Conservation (phyloP, 2,888 invertebrate species). For the Ctena decussata region DNA sequence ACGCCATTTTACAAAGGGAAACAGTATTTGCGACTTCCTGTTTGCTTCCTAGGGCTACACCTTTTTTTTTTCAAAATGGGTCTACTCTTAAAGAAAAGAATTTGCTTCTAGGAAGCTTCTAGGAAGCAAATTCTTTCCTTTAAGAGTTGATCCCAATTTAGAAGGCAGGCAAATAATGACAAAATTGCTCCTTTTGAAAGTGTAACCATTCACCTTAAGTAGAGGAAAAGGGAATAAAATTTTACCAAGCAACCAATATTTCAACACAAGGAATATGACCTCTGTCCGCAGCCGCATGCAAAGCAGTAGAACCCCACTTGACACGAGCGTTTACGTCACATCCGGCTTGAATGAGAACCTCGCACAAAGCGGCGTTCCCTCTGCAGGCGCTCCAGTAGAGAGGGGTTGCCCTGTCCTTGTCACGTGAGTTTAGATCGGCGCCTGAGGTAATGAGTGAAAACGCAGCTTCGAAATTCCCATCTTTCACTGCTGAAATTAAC, state of each 20-base stretch:
- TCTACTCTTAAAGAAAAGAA: too few relatives aligned
- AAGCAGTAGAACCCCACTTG: constrained; percentile 77
- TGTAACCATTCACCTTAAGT: too few relatives aligned
- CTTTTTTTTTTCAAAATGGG: too few relatives aligned
- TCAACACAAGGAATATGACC: constrained; percentile 72
- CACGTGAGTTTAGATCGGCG: constrained; percentile 57
- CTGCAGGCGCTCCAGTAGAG: constrained; percentile 79
- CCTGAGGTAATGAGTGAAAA: constrained; percentile 49
- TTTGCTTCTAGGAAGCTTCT: too few relatives aligned
- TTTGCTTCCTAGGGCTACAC: too few relatives aligned
- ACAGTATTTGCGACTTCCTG: too few relatives aligned
- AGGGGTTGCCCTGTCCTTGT: constrained; percentile 76
- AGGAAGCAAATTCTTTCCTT: too few relatives aligned
- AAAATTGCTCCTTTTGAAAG: not conserved
- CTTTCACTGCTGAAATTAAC: constrained; percentile 72
- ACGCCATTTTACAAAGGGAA: too few relatives aligned
- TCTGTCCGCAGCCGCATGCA: constrained; percentile 78
- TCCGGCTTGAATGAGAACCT: constrained; percentile 69
- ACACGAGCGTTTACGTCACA: constrained; percentile 75
- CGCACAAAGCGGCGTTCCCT: constrained; percentile 69
- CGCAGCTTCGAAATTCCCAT: constrained; percentile 66
- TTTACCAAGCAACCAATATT: constrained; percentile 69
- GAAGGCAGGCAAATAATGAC: not conserved
- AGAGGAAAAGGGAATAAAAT: not conserved
- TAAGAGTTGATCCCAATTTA: too few relatives aligned